Percentiles rank a stretch among this genome's conserved stretches.
phyloP scores from a whole-genome alignment of 2,113 vertebrate genomes.

The Antechinus stuartii region DNA sequence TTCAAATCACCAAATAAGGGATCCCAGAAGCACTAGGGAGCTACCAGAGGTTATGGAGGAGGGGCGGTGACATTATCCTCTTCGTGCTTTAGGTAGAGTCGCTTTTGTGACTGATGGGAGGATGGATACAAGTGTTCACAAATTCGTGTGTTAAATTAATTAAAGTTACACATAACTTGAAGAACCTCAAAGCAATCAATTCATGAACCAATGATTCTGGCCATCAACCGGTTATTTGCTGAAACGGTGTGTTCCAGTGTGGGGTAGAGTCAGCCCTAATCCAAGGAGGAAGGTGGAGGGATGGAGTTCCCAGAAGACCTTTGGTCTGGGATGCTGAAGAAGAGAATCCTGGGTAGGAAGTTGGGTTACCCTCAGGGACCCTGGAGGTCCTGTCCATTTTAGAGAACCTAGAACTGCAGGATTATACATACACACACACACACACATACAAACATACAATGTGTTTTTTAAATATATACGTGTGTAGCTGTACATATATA shows the following conservation, averaged over 20 bases:
- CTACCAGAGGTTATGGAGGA: background rate
- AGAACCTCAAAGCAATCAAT: background rate
- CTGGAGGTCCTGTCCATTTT: background rate
- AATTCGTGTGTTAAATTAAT: background rate
- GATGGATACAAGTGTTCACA: background rate
- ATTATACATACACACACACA: background rate
- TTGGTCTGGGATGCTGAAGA: background rate
- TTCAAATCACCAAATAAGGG: background rate
- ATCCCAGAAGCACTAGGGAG: background rate
- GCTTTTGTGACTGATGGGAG: background rate
- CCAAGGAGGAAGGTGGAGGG: background rate
- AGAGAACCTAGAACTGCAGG: background rate
- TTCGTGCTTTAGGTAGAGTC: background rate
- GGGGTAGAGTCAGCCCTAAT: background rate
- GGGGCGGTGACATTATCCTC: background rate
- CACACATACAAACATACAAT: too few species aligned
- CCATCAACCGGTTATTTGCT: background rate
- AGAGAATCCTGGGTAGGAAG: background rate
- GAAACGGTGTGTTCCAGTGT: background rate
- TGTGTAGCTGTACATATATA: too few species aligned
- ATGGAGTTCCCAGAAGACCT: background rate
- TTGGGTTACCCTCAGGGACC: background rate
- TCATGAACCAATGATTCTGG: background rate
- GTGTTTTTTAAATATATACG: too few species aligned
- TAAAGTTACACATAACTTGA: background rate